Percentiles rank a stretch among this genome's conserved stretches.
phyloP scores from a whole-genome alignment of 2,113 vertebrate genomes.

The Hiodon tergisus region DNA sequence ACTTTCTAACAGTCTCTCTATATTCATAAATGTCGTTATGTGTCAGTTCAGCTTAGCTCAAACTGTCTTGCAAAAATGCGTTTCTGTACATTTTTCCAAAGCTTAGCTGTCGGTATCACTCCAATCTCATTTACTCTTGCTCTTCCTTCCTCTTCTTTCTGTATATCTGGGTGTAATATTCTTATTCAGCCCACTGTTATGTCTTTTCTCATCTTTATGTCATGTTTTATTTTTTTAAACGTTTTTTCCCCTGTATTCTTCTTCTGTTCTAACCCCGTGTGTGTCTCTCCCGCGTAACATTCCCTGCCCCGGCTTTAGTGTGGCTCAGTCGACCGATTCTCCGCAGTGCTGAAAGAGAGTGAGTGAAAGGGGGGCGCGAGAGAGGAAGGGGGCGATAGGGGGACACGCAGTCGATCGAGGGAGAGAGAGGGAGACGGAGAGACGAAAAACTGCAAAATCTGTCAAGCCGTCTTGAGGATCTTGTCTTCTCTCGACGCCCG shows the following conservation, averaged over 20 bases:
- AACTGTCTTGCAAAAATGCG: no score
- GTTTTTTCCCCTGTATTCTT: constrained; percentile 21
- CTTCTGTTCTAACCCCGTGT: constrained; percentile 23
- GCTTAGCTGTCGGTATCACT: no score
- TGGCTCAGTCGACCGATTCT: constrained; percentile 48
- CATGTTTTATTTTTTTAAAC: constrained; percentile 6
- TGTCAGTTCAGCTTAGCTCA: no score
- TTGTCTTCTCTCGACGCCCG: constrained; percentile 47
- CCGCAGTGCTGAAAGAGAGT: constrained; percentile 51
- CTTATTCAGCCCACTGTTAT: background rate
- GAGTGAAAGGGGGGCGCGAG: constrained; percentile 10
- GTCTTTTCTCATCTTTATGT: constrained; percentile 17
- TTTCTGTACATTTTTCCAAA: no score
- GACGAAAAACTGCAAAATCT: constrained; percentile 31
- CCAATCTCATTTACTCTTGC: no score
- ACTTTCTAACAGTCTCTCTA: no score
- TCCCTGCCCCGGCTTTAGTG: constrained; percentile 41
- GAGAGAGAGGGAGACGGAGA: constrained; percentile 23
- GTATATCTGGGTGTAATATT: background rate
- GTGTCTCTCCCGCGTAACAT: background rate
- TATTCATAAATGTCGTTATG: no score
- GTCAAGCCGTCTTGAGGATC: constrained; percentile 45
- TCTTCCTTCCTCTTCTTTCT: background rate
- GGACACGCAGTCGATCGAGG: constrained; percentile 12
- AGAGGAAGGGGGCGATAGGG: constrained; percentile 19